A percentile compares a stretch with the other conserved stretches of the same genome.
phyloP scores from a whole-genome alignment of 2,113 vertebrate genomes.

The Cyanoliseus patagonus region DNA sequence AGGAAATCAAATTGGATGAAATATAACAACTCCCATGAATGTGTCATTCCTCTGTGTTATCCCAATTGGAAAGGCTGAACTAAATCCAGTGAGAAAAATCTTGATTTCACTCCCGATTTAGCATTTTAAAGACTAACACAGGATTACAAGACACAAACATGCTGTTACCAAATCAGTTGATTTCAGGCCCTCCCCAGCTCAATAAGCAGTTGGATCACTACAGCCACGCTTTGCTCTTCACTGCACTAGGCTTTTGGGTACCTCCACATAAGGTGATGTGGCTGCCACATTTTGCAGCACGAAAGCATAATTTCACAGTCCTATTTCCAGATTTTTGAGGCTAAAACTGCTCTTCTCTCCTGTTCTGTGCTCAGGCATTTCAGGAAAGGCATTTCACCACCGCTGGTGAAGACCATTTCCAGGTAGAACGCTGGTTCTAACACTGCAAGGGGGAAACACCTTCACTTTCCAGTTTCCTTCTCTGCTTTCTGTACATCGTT shows the following conservation, averaged over 20 bases:
- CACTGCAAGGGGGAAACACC: neutral
- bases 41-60: neutral
- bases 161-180: neutral
- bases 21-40: neutral
- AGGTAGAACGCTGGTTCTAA: neutral
- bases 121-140: neutral
- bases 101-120: slow-evolving; percentile 32
- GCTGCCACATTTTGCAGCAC: neutral
- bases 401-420: neutral
- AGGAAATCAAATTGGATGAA: neutral
- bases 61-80: neutral
- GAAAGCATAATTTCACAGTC: neutral
- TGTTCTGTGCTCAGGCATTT: neutral
- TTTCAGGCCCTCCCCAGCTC: neutral
- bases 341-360: neutral
- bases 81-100: slow-evolving; percentile 16
- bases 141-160: neutral
- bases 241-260: neutral
- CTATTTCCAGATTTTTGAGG: neutral
- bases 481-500: neutral
- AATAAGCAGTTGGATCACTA: rapidly evolving
- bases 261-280: neutral
- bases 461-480: neutral
- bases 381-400: neutral
- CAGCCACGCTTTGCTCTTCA: neutral